These are phyloP conservation scores for Erynnis tages DNA, from an alignment of 2,888 invertebrate species.

Conservation along the genomic window DNA sequence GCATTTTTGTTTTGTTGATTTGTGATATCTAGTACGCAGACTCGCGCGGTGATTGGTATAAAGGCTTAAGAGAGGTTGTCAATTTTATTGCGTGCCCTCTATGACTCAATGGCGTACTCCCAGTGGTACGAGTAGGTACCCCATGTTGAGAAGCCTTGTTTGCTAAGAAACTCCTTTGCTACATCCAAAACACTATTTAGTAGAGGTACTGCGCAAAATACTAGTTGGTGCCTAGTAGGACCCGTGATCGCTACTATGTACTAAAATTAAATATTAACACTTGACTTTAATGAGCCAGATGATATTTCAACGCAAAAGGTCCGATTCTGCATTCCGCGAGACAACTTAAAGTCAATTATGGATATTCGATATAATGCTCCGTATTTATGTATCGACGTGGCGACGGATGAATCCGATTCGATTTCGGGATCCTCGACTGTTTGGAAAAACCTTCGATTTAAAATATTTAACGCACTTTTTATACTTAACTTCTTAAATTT, in stretches of 20 bases:
- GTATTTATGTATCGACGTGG: constrained; percentile 34
- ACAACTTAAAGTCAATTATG: constrained; percentile 28
- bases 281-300: constrained; percentile 20
- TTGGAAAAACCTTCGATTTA: background rate
- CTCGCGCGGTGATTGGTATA: too few species aligned
- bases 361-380: constrained; percentile 17
- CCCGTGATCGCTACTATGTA: background rate
- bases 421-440: constrained; percentile 9
- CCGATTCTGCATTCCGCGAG: constrained; percentile 22
- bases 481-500: background rate
- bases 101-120: too few species aligned
- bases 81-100: too few species aligned
- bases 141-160: too few species aligned
- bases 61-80: too few species aligned
- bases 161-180: too few species aligned
- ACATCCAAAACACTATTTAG: too few species aligned
- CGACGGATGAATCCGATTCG: constrained; percentile 42
- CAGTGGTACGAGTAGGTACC: too few species aligned
- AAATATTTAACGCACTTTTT: too few species aligned
- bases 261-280: constrained; percentile 16
- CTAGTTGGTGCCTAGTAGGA: background rate
- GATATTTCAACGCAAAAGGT: constrained; percentile 26
- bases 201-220: constrained; percentile 3
- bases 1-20: too few species aligned
- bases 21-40: too few species aligned